These are phyloP conservation scores for Heptranchias perlo DNA, from an alignment of 2,113 vertebrate species.

Conservation along the genomic window DNA sequence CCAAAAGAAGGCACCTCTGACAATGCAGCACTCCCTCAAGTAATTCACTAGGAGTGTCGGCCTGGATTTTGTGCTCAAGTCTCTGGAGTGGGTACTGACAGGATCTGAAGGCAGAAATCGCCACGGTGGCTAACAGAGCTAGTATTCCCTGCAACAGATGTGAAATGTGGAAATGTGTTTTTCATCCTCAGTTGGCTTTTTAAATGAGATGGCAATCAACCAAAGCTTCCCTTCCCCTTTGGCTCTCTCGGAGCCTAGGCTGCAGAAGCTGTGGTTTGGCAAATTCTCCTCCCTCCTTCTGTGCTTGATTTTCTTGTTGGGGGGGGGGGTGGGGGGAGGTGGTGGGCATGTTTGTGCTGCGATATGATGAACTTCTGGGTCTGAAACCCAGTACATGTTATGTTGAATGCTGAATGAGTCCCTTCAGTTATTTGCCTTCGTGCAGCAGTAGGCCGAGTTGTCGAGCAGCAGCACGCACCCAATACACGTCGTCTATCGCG, in stretches of 20 bases:
- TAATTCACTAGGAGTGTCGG: not conserved
- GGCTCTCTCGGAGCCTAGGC: not conserved
- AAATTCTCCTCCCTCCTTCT: not conserved
- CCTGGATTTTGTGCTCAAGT: not conserved
- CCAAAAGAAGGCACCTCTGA: too few species aligned
- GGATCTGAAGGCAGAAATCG: not conserved
- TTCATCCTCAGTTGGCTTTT: not conserved
- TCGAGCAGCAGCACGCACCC: not conserved
- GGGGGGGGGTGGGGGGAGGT: too few species aligned
- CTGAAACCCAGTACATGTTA: not conserved
- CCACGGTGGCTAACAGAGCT: not conserved
- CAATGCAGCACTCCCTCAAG: too few species aligned
- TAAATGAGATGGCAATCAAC: not conserved
- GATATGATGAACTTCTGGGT: not conserved
- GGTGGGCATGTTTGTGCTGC: not conserved
- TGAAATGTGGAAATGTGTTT: not conserved
- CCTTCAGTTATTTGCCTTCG: not conserved
- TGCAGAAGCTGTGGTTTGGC: not conserved
- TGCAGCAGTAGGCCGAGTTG: too few species aligned
- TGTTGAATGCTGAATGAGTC: not conserved
- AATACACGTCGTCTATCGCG: not conserved
- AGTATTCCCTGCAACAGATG: not conserved
- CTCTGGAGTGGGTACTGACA: not conserved
- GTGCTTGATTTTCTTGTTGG: too few species aligned
- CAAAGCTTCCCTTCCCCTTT: not conserved